These are phyloP conservation scores for Willowsia nigromaculata DNA, from an alignment of 2,888 invertebrate species.

Conservation along the genomic window DNA sequence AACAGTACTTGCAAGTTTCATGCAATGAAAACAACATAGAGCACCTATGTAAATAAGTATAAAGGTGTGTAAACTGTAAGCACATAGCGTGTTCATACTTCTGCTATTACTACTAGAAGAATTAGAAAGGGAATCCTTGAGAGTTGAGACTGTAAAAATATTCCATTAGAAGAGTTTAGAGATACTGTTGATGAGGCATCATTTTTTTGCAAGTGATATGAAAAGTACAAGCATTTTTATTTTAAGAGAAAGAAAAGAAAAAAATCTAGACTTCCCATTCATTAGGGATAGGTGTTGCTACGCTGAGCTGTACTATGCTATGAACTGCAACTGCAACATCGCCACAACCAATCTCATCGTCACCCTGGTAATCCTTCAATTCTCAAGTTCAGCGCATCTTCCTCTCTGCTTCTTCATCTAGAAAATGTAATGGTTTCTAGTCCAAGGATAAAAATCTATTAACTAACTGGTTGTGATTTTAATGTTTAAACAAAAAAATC, in stretches of 20 bases:
- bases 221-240: neutral
- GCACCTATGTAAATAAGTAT: neutral
- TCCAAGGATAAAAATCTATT: conserved; percentile 64
- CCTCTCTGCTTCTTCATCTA: conserved; percentile 31
- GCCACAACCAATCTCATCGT: neutral
- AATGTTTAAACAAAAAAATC: neutral
- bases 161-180: conserved; percentile 44
- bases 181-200: neutral
- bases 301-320: neutral
- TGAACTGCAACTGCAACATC: too few relatives aligned
- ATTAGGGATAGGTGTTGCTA: neutral
- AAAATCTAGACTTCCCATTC: conserved; percentile 21
- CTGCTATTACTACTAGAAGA: neutral
- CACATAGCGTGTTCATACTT: neutral
- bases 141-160: conserved; percentile 54
- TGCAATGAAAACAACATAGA: neutral
- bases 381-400: conserved; percentile 65
- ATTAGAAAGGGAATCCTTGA: conserved; percentile 71
- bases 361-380: conserved; percentile 44
- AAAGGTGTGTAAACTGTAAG: too few relatives aligned
- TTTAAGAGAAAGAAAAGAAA: conserved; percentile 29
- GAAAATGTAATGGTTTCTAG: conserved; percentile 62
- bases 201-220: neutral
- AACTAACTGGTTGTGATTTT: conserved; percentile 14
- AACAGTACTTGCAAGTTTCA: neutral